Evolutionary conservation across 2,113 vertebrate genomes (phyloP), one percentile per base, ranked within the genome.

Genomic region (Melanotaenia duboulayi): DNA sequence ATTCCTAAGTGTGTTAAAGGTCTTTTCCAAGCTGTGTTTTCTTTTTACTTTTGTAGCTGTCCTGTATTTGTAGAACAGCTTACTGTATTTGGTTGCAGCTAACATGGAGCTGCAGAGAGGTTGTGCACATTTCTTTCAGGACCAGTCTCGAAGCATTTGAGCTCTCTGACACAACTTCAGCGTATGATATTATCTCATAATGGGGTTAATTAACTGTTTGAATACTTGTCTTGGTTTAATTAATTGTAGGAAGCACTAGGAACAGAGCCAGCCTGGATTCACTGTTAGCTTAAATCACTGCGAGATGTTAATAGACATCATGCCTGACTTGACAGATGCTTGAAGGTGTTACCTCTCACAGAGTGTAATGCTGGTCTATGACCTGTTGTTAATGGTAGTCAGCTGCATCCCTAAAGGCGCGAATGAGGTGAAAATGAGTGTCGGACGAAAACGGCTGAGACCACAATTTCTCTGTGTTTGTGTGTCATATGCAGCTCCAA

Each of bases 401-500:
- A 91, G 90, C 90, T 83, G 81, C 79, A 89, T 81, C 76, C 23
- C 60, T 72, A 51, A 80, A 92, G 86, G 93, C 56, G 93, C 51
- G 84, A 94, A 94, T 93, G 91, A 93, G 93, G 92, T 94, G 93
- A 92, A 92, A 94, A 94, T 93, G 89, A 93, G 87, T 70, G 85
- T 72, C 1, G 48, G 81, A 73, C 69, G 39, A 82, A 77, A 92
- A 81, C 92, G 89, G 92, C 93, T 94, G 93, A 89, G 93, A 83
- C 92, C 89, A 60, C 24, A 32, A 57, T 76, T 73, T 81, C 13
- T 39, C 28, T n/a, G 25, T 46, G 65, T 81, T 71, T 66, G 58
- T 74, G 23, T 44, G 61, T 56, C 37, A 39, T 44, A 8, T 58
- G 65, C 62, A 55, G 65, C 63, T 80, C 44, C 28, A 72, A 87